Evolutionary conservation across 1,140 invertebrate genomes (phyloP).

Genomic region (Drosophila obscura): DNA sequence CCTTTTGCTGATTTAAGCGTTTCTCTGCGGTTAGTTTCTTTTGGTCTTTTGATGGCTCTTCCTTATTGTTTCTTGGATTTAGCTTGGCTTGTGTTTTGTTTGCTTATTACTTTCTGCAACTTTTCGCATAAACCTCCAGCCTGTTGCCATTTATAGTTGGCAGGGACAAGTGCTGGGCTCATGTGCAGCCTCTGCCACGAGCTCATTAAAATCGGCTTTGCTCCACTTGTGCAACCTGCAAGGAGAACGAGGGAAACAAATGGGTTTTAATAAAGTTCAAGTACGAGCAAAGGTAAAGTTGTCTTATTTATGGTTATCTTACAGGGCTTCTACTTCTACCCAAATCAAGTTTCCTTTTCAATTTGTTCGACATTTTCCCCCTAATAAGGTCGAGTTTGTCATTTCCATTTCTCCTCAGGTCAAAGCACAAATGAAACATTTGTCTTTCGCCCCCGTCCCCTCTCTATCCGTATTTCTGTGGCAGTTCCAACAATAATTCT

Average conservation of each 20-base stretch:
- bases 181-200: conserved; percentile 58
- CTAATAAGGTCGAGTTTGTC: conserved; percentile 31
- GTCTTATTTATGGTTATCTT: conserved; percentile 20
- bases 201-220: conserved; percentile 70
- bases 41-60: conserved; percentile 43
- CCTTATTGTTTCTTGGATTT: conserved; percentile 67
- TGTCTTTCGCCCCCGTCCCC: not conserved
- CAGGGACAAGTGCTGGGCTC: conserved; percentile 37
- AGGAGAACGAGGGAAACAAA: conserved; percentile 43
- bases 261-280: conserved; percentile 57
- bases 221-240: conserved; percentile 51
- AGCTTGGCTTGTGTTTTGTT: conserved; percentile 54
- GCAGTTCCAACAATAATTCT: conserved; percentile 30
- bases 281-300: conserved; percentile 30
- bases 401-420: conserved; percentile 37
- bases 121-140: conserved; percentile 76
- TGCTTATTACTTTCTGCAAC: conserved; percentile 70
- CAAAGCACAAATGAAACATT: conserved; percentile 30
- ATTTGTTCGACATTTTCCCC: conserved; percentile 36
- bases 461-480: not conserved
- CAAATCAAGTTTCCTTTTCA: conserved; percentile 28
- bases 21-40: conserved; percentile 51
- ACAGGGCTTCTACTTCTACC: not conserved
- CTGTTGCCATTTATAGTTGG: conserved; percentile 75
- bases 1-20: conserved; percentile 67